These are phyloP conservation scores for Galaxea fascicularis DNA, from an alignment of 92 coral and sea anemone genomes.

Conservation along the genomic window DNA sequence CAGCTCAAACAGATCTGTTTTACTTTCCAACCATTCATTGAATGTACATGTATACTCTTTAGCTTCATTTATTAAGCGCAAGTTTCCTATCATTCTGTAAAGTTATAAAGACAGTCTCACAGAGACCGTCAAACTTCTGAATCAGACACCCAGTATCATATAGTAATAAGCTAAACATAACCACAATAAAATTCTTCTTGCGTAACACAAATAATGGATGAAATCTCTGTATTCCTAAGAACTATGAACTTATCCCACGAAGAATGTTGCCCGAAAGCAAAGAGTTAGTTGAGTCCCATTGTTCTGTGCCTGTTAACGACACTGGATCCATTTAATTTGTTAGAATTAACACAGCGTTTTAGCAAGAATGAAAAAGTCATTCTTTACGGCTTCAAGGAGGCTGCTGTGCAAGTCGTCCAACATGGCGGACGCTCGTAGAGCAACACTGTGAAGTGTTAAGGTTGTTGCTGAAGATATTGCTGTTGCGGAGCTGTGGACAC, in stretches of 20 bases:
- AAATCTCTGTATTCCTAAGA: background rate
- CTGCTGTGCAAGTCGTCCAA: constrained; percentile 16
- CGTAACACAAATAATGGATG: background rate
- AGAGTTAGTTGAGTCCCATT: too few species aligned
- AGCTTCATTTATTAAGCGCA: background rate
- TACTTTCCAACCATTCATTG: background rate
- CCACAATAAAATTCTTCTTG: background rate
- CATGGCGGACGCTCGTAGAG: constrained; percentile 23
- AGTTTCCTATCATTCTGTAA: background rate
- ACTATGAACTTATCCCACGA: background rate
- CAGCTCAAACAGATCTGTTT: too few species aligned
- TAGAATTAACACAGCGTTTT: constrained; percentile 1
- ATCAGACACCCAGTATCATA: background rate
- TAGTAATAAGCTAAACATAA: background rate
- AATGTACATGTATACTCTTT: background rate
- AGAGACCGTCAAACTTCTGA: background rate
- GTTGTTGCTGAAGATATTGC: background rate
- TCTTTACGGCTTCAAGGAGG: constrained; percentile 1
- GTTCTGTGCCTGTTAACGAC: background rate
- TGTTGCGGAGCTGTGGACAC: constrained; percentile 13
- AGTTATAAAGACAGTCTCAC: background rate
- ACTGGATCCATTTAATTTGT: background rate
- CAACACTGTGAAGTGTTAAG: background rate
- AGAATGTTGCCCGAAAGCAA: too few species aligned
- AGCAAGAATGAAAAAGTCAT: background rate